phyloP scores from a whole-genome alignment of 2,113 vertebrate genomes.

The Gallinago media region DNA sequence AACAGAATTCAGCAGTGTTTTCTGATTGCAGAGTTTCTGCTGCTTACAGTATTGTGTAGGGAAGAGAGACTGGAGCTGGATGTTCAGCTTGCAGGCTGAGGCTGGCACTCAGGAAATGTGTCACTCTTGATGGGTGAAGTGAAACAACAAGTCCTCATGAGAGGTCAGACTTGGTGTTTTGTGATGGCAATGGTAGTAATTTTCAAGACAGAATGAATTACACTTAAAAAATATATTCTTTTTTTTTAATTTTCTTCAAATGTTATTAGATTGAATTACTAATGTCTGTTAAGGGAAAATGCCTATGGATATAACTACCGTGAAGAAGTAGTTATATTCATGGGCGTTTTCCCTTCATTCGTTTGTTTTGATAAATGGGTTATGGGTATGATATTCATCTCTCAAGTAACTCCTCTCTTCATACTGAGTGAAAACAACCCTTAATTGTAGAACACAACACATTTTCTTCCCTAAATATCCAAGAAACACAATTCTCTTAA shows the following conservation, averaged over 20 bases:
- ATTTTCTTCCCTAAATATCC: not conserved
- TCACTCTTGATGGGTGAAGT: not conserved
- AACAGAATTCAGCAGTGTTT: not conserved
- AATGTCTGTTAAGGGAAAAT: not conserved
- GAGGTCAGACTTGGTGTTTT: not conserved
- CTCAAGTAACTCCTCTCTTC: not conserved
- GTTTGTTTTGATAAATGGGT: not conserved
- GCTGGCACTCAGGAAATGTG: not conserved
- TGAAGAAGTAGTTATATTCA: not conserved
- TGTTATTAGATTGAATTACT: not conserved
- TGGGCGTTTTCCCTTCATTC: not conserved
- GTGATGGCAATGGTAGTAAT: not conserved
- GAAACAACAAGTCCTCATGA: not conserved
- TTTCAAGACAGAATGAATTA: not conserved
- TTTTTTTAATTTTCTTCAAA: not conserved
- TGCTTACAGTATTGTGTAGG: not conserved
- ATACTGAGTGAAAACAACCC: not conserved
- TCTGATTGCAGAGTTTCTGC: not conserved
- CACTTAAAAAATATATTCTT: fast-evolving
- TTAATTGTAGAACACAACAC: not conserved
- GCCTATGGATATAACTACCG: not conserved
- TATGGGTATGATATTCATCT: not conserved
- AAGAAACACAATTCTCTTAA: not conserved
- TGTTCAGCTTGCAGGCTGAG: not conserved
- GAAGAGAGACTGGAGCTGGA: not conserved